Conservation (phyloP, 2,113 vertebrate species). For the Chrysemys picta region DNA sequence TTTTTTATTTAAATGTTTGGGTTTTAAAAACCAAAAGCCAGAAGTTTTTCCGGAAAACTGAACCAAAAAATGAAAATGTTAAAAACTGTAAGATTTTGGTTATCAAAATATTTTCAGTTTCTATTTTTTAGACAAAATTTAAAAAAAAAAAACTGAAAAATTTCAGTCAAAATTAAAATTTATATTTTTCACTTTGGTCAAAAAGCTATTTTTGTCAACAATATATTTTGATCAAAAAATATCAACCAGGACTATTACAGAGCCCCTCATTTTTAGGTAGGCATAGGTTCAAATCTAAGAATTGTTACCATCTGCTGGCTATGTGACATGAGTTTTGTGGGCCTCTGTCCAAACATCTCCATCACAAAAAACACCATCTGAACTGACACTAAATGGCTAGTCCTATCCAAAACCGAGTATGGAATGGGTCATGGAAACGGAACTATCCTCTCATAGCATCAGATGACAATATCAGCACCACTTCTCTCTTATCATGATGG, state of each 20-base stretch:
- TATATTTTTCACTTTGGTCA: background rate
- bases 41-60: background rate
- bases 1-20: background rate
- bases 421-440: background rate
- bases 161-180: background rate
- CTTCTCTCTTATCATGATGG: background rate
- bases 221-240: background rate
- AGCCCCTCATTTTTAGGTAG: background rate
- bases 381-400: background rate
- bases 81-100: background rate
- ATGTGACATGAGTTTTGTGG: background rate
- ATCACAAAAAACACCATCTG: too few relatives aligned
- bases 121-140: background rate
- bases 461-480: background rate
- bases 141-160: background rate
- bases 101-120: background rate
- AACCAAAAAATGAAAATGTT: background rate
- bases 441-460: background rate
- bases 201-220: background rate
- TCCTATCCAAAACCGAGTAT: background rate
- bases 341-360: background rate
- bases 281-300: background rate
- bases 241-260: background rate
- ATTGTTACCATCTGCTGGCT: background rate
- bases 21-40: background rate